Conservation (phyloP, 2,888 invertebrate genomes). For the Melipona beecheii region DNA sequence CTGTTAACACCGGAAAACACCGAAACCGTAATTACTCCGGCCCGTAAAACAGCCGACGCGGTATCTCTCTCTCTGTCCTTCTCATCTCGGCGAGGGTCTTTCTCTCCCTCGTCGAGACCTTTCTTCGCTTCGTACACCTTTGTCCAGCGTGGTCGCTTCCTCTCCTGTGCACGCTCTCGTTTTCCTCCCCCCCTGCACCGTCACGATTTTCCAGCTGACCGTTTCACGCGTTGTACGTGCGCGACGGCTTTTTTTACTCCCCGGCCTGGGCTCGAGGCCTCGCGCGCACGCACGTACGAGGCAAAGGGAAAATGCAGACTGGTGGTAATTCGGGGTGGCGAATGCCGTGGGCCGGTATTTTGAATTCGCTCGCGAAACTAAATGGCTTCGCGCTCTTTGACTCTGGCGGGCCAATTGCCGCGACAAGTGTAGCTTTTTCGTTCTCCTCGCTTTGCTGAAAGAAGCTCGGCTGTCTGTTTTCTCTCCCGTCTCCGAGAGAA, state of each 20-base stretch:
- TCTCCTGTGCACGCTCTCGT: not conserved
- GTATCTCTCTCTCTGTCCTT: conserved; percentile 19
- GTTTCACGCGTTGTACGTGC: not conserved
- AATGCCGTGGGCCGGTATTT: not conserved
- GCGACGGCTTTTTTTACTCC: not conserved
- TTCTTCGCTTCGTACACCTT: conserved; percentile 3
- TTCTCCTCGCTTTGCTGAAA: not conserved
- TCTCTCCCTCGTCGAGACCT: not conserved
- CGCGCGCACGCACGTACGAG: not conserved
- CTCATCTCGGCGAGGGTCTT: not conserved
- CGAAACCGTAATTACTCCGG: conserved; percentile 76
- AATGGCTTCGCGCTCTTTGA: conserved; percentile 43
- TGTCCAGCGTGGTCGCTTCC: not conserved
- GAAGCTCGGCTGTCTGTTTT: not conserved
- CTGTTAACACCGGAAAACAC: conserved; percentile 70
- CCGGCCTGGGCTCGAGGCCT: not conserved
- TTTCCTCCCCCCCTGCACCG: not conserved
- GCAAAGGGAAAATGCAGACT: conserved; percentile 12
- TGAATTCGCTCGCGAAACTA: conserved; percentile 4
- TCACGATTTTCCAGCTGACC: conserved; percentile 35
- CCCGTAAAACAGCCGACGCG: conserved; percentile 65
- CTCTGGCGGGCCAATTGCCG: not conserved
- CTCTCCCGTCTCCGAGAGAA: not conserved
- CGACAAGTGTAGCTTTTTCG: conserved; percentile 21
- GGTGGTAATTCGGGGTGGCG: conserved; percentile 23